Percentiles rank a stretch among this genome's conserved stretches.
Evolutionary conservation across 2,888 invertebrate species (phyloP).

Genomic region (Xestia xanthographa): DNA sequence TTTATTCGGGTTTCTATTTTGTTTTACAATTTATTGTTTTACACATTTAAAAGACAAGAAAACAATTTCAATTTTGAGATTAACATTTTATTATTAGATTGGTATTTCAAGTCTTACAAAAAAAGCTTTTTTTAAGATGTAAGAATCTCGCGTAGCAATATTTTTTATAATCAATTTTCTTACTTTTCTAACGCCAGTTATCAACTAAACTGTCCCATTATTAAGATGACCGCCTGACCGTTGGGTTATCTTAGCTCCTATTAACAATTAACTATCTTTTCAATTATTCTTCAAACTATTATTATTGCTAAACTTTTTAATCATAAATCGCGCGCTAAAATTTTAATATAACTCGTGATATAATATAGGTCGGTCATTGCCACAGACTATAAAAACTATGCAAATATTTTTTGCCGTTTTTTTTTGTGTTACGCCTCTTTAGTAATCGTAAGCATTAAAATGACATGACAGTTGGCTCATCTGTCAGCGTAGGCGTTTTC

Average conservation of each 20-base stretch:
- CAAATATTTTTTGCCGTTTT: conserved; percentile 22
- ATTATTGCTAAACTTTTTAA: not conserved
- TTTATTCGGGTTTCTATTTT: not conserved
- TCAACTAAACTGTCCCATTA: conserved; percentile 6
- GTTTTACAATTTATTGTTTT: not conserved
- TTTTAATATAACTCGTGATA: conserved; percentile 29
- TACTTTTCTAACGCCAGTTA: not conserved
- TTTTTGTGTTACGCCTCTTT: conserved; percentile 40
- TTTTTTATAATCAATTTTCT: not conserved
- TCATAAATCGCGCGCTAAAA: conserved; percentile 6
- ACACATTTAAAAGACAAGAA: not conserved
- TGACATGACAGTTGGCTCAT: conserved; percentile 52
- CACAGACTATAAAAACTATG: conserved; percentile 16
- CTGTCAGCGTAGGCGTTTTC: conserved; percentile 56
- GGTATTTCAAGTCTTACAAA: no score
- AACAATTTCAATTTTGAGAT: not conserved
- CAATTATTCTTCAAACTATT: no score
- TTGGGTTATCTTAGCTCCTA: conserved; percentile 11
- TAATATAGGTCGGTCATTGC: conserved; percentile 58
- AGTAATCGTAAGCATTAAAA: conserved; percentile 41
- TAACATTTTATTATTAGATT: no score
- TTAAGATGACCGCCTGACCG: not conserved
- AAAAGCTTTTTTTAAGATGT: no score
- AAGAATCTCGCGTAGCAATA: no score
- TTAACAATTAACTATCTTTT: not conserved